A percentile compares a stretch with the other conserved stretches of the same genome.
phyloP scores from a whole-genome alignment of 2,888 invertebrate genomes.

The Siphonodentalium dalli region DNA sequence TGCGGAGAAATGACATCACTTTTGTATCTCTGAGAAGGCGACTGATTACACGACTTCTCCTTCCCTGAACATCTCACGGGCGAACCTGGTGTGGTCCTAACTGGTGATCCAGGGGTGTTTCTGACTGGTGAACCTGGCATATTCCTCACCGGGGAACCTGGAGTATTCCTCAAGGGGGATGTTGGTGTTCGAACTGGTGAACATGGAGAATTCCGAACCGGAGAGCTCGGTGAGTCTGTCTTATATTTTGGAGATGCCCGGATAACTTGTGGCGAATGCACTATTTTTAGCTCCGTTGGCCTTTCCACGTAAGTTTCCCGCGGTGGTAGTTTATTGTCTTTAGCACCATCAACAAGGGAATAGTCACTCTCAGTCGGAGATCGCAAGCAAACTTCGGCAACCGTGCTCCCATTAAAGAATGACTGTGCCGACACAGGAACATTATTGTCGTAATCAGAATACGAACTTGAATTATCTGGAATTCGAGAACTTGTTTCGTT shows the following conservation, averaged over 20 bases:
- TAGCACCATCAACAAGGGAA: neutral
- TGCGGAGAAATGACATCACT: too few species aligned
- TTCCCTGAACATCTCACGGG: too few species aligned
- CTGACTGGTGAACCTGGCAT: too few species aligned
- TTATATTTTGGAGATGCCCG: conserved; percentile 28
- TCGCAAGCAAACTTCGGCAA: neutral
- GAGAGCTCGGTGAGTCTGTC: neutral
- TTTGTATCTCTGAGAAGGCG: too few species aligned
- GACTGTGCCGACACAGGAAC: neutral
- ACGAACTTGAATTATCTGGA: conserved; percentile 6
- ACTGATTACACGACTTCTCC: too few species aligned
- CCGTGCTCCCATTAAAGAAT: neutral
- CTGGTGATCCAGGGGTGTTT: too few species aligned
- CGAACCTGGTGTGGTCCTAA: too few species aligned
- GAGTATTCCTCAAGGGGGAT: too few species aligned
- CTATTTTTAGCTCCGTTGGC: conserved; percentile 38
- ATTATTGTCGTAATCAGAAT: conserved; percentile 1
- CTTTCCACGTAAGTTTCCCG: conserved; percentile 36
- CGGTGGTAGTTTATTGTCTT: conserved; percentile 19
- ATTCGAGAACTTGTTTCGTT: neutral
- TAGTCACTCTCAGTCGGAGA: neutral
- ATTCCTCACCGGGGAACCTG: too few species aligned
- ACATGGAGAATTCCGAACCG: neutral
- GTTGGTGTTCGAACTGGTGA: too few species aligned
- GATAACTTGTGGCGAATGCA: conserved; percentile 33